A percentile compares a stretch with the other conserved stretches of the same genome.
phyloP scores from a whole-genome alignment of 37 sponge, comb jelly and placozoan genomes.

The Mnemiopsis leidyi region DNA sequence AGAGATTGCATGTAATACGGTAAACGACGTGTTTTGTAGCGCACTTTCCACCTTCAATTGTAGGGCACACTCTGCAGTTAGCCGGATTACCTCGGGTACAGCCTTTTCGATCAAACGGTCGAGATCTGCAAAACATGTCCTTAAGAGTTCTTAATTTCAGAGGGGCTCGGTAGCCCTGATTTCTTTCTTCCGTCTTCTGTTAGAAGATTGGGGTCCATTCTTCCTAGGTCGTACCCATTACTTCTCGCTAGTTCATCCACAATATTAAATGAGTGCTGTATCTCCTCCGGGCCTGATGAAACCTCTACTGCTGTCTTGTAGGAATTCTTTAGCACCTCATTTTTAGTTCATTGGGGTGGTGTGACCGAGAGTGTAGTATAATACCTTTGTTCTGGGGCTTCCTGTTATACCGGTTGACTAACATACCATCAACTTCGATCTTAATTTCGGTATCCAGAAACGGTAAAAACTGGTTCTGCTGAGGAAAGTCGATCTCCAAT shows the following conservation, averaged over 20 bases:
- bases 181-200: background rate
- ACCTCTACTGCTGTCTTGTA: slow-evolving; percentile 8
- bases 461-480: background rate
- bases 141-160: background rate
- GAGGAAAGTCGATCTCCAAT: slow-evolving; percentile 15
- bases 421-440: background rate
- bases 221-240: background rate
- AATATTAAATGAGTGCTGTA: slow-evolving; percentile 27
- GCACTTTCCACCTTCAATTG: too few relatives aligned
- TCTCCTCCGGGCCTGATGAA: background rate
- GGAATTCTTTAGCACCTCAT: slow-evolving; percentile 10
- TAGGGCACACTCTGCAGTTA: background rate
- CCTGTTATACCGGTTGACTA: background rate
- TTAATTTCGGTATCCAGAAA: slow-evolving; percentile 4
- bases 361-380: background rate
- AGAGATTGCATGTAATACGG: background rate
- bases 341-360: background rate
- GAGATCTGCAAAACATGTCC: background rate
- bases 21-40: too few relatives aligned
- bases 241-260: background rate
- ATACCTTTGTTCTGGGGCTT: slow-evolving; percentile 32
- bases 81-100: background rate
- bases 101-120: background rate
- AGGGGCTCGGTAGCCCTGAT: background rate
- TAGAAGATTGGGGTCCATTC: too few relatives aligned